Base-by-base conservation (phyloP, 37 sponge, comb jelly and placozoan genomes). In the Theonella swinhoei region DNA sequence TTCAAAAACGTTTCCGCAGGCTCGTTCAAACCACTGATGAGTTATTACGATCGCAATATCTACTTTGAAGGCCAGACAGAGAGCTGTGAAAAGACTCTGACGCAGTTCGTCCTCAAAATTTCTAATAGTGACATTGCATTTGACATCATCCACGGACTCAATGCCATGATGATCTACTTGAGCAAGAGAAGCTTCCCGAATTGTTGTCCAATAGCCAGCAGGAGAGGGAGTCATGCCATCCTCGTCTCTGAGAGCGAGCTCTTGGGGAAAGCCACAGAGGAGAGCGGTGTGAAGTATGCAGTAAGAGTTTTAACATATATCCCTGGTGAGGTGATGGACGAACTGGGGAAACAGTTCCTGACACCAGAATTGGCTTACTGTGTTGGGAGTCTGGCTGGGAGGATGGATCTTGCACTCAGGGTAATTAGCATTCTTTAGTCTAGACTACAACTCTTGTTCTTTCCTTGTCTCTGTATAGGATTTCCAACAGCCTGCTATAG, bases 151-250 rank as follows among this genome's bases (percentile, higher is more conserved):
- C 47, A 75, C 8, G 75, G 75, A 4, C 5, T 75, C 17, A 75
- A 75, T 24, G 43, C 42, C 30, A 41, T 47, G 30, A 41, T 97
- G 97, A 89, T 72, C 85, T 77, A 61, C 75, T 9, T 32, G 42
- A 31, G 81, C 95, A 14, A 63, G 84, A 26, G 78, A 76, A 62
- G 84, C 74, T 17, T 62, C 11, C 38, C 79, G 0, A 63, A 65
- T 78, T 25, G 35, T 32, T 4, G 30, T n/a, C 75, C 75, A 43
- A 25, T 82, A 36, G 34, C 64, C 43, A 54, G 43, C 30, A 41
- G 75, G 31, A 25, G 54, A 25, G 75, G 75, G 30, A 42, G 54
- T 26, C 31, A 75, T 7, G 38, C 54, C 19, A 11, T 26, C 5
- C 11, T 20, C 4, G 66, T n/a, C 66, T 65, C 66, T 20, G 66